Conservation (phyloP, 2,113 vertebrate genomes). For the Greenwoodochromis staneri region DNA sequence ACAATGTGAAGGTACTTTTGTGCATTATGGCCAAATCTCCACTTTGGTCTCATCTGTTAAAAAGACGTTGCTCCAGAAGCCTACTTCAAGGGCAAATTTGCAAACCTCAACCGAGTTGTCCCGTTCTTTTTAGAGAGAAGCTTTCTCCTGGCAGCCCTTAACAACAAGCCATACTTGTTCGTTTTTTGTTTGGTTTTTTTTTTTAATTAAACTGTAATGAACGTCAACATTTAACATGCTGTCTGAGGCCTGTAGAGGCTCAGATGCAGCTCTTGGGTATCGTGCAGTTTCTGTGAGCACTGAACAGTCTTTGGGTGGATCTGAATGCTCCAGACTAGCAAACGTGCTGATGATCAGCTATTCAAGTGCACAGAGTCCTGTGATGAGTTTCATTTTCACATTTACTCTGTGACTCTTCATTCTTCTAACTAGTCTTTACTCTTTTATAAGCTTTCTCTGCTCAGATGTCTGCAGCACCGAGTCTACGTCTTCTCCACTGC, state of each 20-base stretch:
- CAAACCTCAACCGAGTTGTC: background rate
- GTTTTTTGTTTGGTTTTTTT: background rate
- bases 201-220: background rate
- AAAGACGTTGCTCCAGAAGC: background rate
- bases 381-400: background rate
- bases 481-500: background rate
- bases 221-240: background rate
- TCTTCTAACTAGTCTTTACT: background rate
- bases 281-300: background rate
- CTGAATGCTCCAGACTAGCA: background rate
- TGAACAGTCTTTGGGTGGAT: background rate
- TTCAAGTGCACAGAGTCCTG: background rate
- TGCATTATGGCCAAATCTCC: background rate
- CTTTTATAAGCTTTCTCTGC: background rate
- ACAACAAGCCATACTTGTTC: background rate
- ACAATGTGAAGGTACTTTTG: background rate
- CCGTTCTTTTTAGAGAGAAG: background rate
- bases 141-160: background rate
- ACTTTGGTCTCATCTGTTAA: background rate
- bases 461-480: background rate
- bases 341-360: background rate
- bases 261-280: background rate
- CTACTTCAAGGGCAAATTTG: background rate
- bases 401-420: no score
- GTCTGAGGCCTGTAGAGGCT: background rate